Evolutionary conservation across 2,888 invertebrate species (phyloP).

Genomic region (Helobdella robusta): DNA sequence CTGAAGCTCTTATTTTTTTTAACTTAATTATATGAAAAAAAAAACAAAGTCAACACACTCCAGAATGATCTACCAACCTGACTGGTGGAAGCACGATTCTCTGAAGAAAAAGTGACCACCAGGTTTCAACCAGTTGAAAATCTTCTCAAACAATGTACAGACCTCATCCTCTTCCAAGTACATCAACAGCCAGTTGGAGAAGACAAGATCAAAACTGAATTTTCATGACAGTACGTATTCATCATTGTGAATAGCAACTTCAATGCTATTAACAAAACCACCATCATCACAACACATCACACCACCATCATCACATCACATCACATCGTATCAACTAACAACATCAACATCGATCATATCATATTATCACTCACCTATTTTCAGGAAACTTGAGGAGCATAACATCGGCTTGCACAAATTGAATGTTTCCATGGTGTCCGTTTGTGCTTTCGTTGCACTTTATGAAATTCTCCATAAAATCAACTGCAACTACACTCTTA

Average conservation of each 20-base stretch:
- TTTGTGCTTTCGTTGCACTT: slow-evolving; percentile 51
- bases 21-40: background rate
- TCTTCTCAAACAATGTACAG: slow-evolving; percentile 48
- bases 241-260: slow-evolving; percentile 22
- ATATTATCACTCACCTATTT: slow-evolving; percentile 31
- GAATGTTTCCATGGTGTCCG: slow-evolving; percentile 49
- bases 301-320: slow-evolving; percentile 13
- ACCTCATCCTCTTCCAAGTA: slow-evolving; percentile 54
- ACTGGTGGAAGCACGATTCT: slow-evolving; percentile 55
- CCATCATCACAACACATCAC: slow-evolving; percentile 25
- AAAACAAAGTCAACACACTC: background rate
- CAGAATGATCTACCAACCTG: slow-evolving; percentile 42
- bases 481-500: slow-evolving; percentile 51
- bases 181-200: slow-evolving; percentile 58
- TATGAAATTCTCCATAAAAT: slow-evolving; percentile 55
- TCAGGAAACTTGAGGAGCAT: slow-evolving; percentile 49
- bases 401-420: slow-evolving; percentile 52
- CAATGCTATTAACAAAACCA: slow-evolving; percentile 24
- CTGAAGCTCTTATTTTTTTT: too few species aligned
- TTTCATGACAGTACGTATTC: too few species aligned
- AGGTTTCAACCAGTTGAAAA: slow-evolving; percentile 52
- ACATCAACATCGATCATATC: slow-evolving; percentile 9
- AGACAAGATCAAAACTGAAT: slow-evolving; percentile 53
- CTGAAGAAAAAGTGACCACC: slow-evolving; percentile 53
- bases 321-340: background rate